Evolutionary conservation across 64 coral and sea anemone species (phyloP).

Genomic region (Hydrozoanthus tunicans): DNA sequence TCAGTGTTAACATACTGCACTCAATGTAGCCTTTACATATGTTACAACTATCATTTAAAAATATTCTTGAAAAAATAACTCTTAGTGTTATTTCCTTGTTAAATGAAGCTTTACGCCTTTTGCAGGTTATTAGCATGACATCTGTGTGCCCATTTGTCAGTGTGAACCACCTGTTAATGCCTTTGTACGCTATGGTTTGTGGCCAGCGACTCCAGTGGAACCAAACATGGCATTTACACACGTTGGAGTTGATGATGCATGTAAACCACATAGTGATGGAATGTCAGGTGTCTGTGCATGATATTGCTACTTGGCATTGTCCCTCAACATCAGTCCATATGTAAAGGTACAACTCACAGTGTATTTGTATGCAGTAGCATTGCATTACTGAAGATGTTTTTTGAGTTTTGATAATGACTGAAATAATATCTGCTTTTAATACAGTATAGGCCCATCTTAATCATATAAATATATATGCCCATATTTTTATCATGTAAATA

Average conservation of each 20-base stretch:
- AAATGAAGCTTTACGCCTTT: slow-evolving; percentile 10
- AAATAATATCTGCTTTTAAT: slow-evolving; percentile 9
- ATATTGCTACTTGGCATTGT: slow-evolving; percentile 37
- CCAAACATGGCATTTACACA: slow-evolving; percentile 36
- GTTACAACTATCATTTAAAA: not conserved
- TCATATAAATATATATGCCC: not conserved
- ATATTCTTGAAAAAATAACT: no score
- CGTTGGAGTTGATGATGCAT: slow-evolving; percentile 32
- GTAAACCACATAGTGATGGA: slow-evolving; percentile 19
- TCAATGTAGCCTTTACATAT: no score
- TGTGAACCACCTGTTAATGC: slow-evolving; percentile 15
- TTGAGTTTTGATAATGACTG: not conserved
- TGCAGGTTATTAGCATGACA: slow-evolving; percentile 44
- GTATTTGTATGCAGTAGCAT: not conserved
- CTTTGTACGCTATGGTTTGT: slow-evolving; percentile 46
- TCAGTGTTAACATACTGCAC: not conserved
- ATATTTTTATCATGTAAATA: not conserved
- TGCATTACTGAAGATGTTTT: not conserved
- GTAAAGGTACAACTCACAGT: slow-evolving; percentile 29
- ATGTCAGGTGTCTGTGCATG: slow-evolving; percentile 49
- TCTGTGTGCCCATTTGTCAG: slow-evolving; percentile 23
- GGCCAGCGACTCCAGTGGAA: slow-evolving; percentile 46
- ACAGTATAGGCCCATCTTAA: not conserved
- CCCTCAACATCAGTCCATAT: slow-evolving; percentile 4
- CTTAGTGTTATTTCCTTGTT: not conserved